Base-by-base conservation (phyloP, 2,888 invertebrate genomes). In the Andrena fulva region DNA sequence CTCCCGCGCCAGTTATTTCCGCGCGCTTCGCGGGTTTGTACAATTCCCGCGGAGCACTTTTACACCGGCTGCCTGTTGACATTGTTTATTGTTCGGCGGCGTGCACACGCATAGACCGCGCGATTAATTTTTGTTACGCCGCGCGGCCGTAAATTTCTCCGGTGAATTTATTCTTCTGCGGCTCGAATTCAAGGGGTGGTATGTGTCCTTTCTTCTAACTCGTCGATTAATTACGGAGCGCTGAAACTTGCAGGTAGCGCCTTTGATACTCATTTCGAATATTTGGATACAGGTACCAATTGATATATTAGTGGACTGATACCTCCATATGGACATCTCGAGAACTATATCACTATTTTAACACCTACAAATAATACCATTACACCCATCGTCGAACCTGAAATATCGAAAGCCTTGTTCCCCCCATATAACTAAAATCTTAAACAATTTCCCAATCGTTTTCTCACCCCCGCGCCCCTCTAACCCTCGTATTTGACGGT, bases 111-210 rank as follows among this genome's bases (percentile, higher is more conserved):
- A 50, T 27, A 63, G 68, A 42, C 76, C 29, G 27, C 56, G 52
- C 72, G 82, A 77, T 80, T 82, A 82, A 82, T 80, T 82, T 76
- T 82, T 82, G 80, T 82, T 80, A 71, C 69, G 31, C 24, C 8
- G n/a, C 31, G 8, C 71, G 29, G 33, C 68, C 71, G 24, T 82
- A 82, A 80, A 82, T 82, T 71, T 52, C 10, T 10, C 35, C 54
- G 35, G 12, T 29, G 64, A 35, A 70, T 82, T 75, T 80, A 74
- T 82, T 63, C 59, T 74, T 71, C 77, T 5, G 42, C 50, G 20
- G 29, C 27, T 62, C 31, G 5, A 42, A 52, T 64, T 50, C 35
- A 12, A 4, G 33, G 50, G 4, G 29, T 48, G 42, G 63, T 56
- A 64, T 64, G 52, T 62, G 54, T 71, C 54, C 66, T 24, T 66